Evolutionary conservation across 2,113 vertebrate genomes (phyloP).

Genomic region (Sturnus vulgaris): DNA sequence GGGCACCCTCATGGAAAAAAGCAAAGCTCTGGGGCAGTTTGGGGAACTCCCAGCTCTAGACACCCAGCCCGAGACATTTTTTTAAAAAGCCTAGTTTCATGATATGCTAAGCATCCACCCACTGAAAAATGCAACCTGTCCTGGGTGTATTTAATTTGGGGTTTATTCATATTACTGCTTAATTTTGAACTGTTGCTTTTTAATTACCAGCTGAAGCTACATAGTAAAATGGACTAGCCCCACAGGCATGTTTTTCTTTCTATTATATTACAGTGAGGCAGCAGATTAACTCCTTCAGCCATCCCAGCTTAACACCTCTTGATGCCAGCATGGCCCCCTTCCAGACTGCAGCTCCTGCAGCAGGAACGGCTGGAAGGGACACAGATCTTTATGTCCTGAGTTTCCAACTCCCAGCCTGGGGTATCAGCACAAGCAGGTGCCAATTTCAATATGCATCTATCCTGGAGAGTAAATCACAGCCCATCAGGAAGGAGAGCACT

Average conservation of each 20-base stretch:
- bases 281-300: constrained; percentile 63
- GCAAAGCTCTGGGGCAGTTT: background rate
- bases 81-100: background rate
- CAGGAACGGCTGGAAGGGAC: background rate
- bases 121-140: constrained; percentile 9
- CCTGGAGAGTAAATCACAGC: background rate
- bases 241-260: constrained; percentile 65
- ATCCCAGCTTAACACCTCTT: constrained; percentile 36
- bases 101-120: background rate
- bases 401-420: background rate
- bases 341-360: background rate
- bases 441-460: background rate
- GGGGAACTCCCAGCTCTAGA: background rate
- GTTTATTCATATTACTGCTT: constrained; percentile 54
- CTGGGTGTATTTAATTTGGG: constrained; percentile 21
- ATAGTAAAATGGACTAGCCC: constrained; percentile 49
- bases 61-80: background rate
- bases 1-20: background rate
- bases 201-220: constrained; percentile 64
- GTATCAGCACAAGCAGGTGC: background rate
- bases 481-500: background rate
- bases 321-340: background rate
- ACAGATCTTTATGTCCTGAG: background rate
- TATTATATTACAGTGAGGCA: constrained; percentile 59
- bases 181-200: constrained; percentile 60